Percentiles rank a stretch among this genome's conserved stretches.
These are phyloP conservation scores for Theocolax elegans DNA, from an alignment of 1,140 invertebrate species.

Conservation along the genomic window DNA sequence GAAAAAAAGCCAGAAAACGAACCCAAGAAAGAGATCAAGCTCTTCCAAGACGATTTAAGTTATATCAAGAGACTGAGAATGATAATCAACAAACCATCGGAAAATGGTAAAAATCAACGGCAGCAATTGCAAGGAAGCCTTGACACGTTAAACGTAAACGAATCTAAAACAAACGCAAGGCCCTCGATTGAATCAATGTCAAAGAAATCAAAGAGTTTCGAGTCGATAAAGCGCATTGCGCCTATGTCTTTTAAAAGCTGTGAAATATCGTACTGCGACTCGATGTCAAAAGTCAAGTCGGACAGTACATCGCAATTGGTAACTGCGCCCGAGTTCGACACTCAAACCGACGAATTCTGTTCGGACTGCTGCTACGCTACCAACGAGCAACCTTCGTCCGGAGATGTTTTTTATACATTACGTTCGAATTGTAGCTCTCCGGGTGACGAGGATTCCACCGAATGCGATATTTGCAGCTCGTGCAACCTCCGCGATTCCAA, in stretches of 20 bases:
- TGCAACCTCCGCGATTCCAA: slow-evolving; percentile 54
- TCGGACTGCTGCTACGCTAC: slow-evolving; percentile 60
- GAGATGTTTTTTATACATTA: slow-evolving; percentile 57
- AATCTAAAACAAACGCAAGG: slow-evolving; percentile 32
- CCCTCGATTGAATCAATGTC: slow-evolving; percentile 49
- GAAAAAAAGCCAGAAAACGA: neutral
- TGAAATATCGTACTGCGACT: slow-evolving; percentile 30
- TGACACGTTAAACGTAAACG: slow-evolving; percentile 58
- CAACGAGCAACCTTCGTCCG: slow-evolving; percentile 46
- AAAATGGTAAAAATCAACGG: neutral
- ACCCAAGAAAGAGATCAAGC: neutral
- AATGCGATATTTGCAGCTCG: slow-evolving; percentile 64
- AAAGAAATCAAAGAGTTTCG: slow-evolving; percentile 65
- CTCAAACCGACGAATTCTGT: slow-evolving; percentile 59
- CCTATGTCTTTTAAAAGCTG: neutral
- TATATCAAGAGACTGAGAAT: slow-evolving; percentile 32
- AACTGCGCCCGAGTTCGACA: slow-evolving; percentile 51
- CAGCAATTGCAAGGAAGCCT: slow-evolving; percentile 58
- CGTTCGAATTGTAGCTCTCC: slow-evolving; percentile 59
- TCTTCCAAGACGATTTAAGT: slow-evolving; percentile 32
- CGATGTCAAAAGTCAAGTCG: slow-evolving; percentile 43
- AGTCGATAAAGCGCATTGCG: slow-evolving; percentile 57
- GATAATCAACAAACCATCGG: slow-evolving; percentile 3
- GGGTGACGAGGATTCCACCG: slow-evolving; percentile 57
- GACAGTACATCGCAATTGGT: slow-evolving; percentile 54